These are phyloP conservation scores for Oxytorus armatus DNA, from an alignment of 2,888 invertebrate species.

Conservation along the genomic window DNA sequence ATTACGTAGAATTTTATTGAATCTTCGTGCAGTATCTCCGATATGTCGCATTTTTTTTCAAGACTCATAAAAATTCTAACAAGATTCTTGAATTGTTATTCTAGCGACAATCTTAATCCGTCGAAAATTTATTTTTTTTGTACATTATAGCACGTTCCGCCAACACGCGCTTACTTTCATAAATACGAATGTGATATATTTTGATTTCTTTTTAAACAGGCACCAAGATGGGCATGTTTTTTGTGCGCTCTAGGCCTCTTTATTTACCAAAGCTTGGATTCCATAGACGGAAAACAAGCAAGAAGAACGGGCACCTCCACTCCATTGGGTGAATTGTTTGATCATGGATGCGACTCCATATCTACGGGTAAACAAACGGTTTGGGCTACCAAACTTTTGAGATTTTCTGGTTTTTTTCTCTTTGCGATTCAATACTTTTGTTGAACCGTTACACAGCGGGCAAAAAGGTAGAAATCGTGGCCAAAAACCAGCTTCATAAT, in stretches of 20 bases:
- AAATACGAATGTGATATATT: neutral
- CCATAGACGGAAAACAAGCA: constrained; percentile 99
- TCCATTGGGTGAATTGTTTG: constrained; percentile 98
- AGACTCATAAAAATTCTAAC: too few relatives aligned
- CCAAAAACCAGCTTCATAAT: too few relatives aligned
- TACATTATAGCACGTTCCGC: neutral
- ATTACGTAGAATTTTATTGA: too few relatives aligned
- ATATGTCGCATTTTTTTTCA: too few relatives aligned
- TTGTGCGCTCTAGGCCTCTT: constrained; percentile 97
- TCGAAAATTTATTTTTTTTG: neutral
- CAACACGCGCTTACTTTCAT: neutral
- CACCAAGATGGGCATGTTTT: constrained; percentile 97
- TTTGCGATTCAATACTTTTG: too few relatives aligned
- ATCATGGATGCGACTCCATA: constrained; percentile 99
- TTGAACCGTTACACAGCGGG: too few relatives aligned
- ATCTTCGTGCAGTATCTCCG: too few relatives aligned
- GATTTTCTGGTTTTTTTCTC: too few relatives aligned
- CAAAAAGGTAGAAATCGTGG: too few relatives aligned
- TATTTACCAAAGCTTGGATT: constrained; percentile 98
- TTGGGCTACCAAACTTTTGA: too few relatives aligned
- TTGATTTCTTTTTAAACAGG: constrained; percentile 82
- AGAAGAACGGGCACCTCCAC: constrained; percentile 96
- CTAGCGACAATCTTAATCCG: too few relatives aligned
- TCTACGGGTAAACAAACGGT: constrained; percentile 88
- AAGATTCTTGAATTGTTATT: too few relatives aligned